Base-by-base conservation (phyloP, 2,888 invertebrate species). In the Heliconius erato region DNA sequence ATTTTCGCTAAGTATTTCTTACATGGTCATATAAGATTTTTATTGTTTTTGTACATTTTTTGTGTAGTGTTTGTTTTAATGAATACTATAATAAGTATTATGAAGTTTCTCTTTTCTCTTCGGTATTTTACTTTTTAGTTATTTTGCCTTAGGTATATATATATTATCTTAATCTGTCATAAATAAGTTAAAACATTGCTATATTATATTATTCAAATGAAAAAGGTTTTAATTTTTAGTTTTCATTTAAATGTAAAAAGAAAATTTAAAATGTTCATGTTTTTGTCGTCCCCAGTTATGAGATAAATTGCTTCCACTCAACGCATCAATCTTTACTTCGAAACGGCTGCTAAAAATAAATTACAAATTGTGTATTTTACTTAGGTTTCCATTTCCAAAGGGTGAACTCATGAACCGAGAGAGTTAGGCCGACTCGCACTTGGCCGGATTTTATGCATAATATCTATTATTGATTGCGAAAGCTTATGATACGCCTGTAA, bases 301-400 rank as follows among this genome's bases (percentile, higher is more conserved):
- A 80, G 72, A 80, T 54, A 72, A 80, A 83, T 78, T 19, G 67
- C 72, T 54, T 67, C 67, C 16, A 71, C 40, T 40, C 59, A 63
- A 26, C 16, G 26, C 76, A 82, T 80, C 71, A 77, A 82, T 82
- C 72, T 74, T 78, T 40, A 72, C 77, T 82, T 72, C 65, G 77
- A 65, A 77, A 80, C 82, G 77, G 71, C 40, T 80, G 80, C 49
- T 72, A 67, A 80, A 78, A 83, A 78, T 80, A 83, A 78, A 83
- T 78, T 77, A 71, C 54, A 76, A 35, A 74, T 67, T 35, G 44
- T 54, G 74, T 67, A 35, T 74, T 54, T 67, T 67, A 16, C 7
- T 28, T 67, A 65, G 65, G 26, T 14, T 65, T 65, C 14, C 65
- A 26, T 5, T n/a, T 3, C 12, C 26, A 63, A 63, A 23, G 54